A percentile compares a stretch with the other conserved stretches of the same genome.
These are phyloP conservation scores for Pseudopipra pipra DNA, from an alignment of 2,113 vertebrate species.

Conservation along the genomic window DNA sequence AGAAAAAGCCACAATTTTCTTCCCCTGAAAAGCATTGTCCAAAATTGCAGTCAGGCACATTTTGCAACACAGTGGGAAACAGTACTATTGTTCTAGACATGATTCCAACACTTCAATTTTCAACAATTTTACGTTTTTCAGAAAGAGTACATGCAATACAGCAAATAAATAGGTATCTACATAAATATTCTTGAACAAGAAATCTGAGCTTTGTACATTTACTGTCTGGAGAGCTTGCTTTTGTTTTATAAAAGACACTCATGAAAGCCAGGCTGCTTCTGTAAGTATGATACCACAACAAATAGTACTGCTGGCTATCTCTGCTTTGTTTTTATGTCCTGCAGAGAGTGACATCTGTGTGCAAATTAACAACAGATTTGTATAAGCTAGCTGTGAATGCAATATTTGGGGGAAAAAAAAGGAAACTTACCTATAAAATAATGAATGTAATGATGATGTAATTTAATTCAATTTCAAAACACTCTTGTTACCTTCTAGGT, in stretches of 20 bases:
- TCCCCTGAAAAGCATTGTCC: neutral
- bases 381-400: slow-evolving; percentile 67
- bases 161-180: neutral
- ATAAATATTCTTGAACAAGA: slow-evolving; percentile 50
- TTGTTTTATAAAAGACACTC: slow-evolving; percentile 47
- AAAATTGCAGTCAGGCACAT: neutral
- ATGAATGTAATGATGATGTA: slow-evolving; percentile 36
- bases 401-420: neutral
- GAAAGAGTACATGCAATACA: neutral
- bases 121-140: neutral
- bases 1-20: neutral
- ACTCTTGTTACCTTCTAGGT: slow-evolving; percentile 35
- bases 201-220: slow-evolving; percentile 56
- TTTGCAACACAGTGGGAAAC: slow-evolving; percentile 15
- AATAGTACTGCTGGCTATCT: slow-evolving; percentile 76
- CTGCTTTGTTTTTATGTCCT: slow-evolving; percentile 76
- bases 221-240: slow-evolving; percentile 62
- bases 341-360: slow-evolving; percentile 80
- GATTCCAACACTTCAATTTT: neutral
- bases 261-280: slow-evolving; percentile 68
- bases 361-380: slow-evolving; percentile 80
- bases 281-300: slow-evolving; percentile 72
- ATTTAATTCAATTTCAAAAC: slow-evolving; percentile 47
- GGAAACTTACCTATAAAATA: slow-evolving; percentile 26
- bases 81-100: neutral